A percentile compares a stretch with the other conserved stretches of the same genome.
Evolutionary conservation across 2,888 invertebrate species (phyloP).

Genomic region (Sarcophaga caerulescens): DNA sequence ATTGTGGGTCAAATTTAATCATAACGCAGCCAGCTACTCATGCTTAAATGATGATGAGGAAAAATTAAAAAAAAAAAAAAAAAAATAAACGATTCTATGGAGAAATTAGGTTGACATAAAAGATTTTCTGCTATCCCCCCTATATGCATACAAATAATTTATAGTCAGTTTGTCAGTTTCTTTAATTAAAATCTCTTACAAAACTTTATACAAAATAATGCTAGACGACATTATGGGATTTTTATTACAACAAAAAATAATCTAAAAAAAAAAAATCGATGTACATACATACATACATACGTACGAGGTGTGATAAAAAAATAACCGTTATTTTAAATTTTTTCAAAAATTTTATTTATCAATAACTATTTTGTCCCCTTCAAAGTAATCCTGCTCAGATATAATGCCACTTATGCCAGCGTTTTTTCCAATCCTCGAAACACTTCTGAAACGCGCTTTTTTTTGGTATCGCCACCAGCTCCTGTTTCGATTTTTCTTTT

Average conservation of each 20-base stretch:
- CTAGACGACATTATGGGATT: not conserved
- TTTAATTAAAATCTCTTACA: conserved; percentile 26
- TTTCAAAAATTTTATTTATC: too few relatives aligned
- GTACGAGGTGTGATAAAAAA: too few relatives aligned
- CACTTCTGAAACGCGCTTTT: too few relatives aligned
- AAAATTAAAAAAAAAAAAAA: not conserved
- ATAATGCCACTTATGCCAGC: too few relatives aligned
- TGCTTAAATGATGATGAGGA: conserved; percentile 26
- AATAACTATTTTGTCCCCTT: too few relatives aligned
- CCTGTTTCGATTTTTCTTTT: too few relatives aligned
- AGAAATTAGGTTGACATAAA: conserved; percentile 46
- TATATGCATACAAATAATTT: not conserved
- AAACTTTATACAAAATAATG: conserved; percentile 7
- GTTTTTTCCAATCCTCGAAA: too few relatives aligned
- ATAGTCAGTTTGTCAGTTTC: conserved; percentile 14
- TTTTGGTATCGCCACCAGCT: too few relatives aligned
- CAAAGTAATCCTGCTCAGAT: too few relatives aligned
- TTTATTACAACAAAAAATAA: not conserved
- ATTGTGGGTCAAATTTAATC: conserved; percentile 65
- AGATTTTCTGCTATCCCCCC: not conserved
- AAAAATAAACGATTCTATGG: not conserved
- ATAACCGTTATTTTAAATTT: too few relatives aligned
- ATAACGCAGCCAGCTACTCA: not conserved
- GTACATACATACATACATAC: too few relatives aligned
- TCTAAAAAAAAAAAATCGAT: not conserved